Evolutionary conservation across 2,113 vertebrate genomes (phyloP).

Genomic region (Xiphophorus couchianus): DNA sequence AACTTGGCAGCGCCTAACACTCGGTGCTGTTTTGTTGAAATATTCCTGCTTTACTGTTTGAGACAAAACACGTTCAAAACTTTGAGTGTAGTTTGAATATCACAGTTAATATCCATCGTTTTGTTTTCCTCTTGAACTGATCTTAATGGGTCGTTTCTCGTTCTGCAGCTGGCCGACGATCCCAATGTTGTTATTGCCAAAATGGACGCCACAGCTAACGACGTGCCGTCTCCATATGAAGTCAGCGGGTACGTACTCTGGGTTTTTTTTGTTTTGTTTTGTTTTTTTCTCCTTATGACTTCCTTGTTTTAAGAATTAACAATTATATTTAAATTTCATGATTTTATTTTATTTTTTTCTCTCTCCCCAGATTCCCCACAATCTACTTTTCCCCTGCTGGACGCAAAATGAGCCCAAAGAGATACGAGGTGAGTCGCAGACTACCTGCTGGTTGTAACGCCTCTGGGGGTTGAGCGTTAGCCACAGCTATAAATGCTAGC

Average conservation of each 20-base stretch:
- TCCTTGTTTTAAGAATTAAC: background rate
- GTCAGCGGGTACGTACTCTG: slow-evolving; percentile 89
- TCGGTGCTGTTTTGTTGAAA: too few relatives aligned
- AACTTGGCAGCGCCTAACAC: too few relatives aligned
- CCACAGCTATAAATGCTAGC: too few relatives aligned
- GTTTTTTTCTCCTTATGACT: background rate
- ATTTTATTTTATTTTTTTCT: background rate
- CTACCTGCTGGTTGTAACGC: background rate
- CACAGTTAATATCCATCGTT: too few relatives aligned
- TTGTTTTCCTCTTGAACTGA: too few relatives aligned
- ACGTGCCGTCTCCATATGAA: slow-evolving; percentile 95
- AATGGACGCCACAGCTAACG: slow-evolving; percentile 99
- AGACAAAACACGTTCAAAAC: too few relatives aligned
- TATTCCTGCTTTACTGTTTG: too few relatives aligned
- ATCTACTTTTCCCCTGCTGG: slow-evolving; percentile 94
- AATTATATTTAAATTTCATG: background rate
- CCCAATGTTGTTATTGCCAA: slow-evolving; percentile 95
- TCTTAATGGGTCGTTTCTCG: background rate
- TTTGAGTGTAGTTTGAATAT: too few relatives aligned
- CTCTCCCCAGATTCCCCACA: slow-evolving; percentile 89
- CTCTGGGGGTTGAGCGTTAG: background rate
- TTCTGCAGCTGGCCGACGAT: slow-evolving; percentile 85
- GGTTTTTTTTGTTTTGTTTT: too few relatives aligned
- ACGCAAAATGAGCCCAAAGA: slow-evolving; percentile 93
- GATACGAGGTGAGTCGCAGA: slow-evolving; percentile 87